Evolutionary conservation across 2,113 vertebrate species (phyloP).

Genomic region (Reinhardtius hippoglossoides): DNA sequence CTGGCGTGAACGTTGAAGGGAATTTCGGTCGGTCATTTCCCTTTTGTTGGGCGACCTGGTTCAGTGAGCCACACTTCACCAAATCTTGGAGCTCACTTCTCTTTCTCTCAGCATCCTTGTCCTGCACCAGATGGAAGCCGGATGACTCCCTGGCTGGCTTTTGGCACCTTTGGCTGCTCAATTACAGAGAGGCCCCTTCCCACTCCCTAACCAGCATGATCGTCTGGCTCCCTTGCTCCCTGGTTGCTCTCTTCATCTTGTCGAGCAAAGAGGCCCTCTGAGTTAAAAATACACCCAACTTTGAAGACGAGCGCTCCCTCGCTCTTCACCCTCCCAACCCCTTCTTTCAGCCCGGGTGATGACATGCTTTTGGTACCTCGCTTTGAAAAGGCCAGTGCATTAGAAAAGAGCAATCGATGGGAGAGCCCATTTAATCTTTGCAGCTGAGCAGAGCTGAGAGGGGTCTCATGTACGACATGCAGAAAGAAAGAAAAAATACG

Average conservation of each 20-base stretch:
- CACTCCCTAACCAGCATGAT: slow-evolving; percentile 53
- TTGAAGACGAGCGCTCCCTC: slow-evolving; percentile 35
- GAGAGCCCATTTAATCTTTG: slow-evolving; percentile 74
- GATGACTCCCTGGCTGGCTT: slow-evolving; percentile 54
- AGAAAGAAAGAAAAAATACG: slow-evolving; percentile 24
- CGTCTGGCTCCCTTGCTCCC: slow-evolving; percentile 41
- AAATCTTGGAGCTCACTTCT: slow-evolving; percentile 21
- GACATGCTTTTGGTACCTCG: slow-evolving; percentile 60
- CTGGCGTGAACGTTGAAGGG: slow-evolving; percentile 11
- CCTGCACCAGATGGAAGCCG: slow-evolving; percentile 60
- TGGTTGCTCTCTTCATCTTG: slow-evolving; percentile 45
- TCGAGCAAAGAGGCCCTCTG: slow-evolving; percentile 41
- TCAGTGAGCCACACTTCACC: neutral
- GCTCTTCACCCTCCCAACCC: slow-evolving; percentile 32
- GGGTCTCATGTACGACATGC: slow-evolving; percentile 41
- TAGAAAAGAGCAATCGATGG: slow-evolving; percentile 77
- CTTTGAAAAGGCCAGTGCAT: slow-evolving; percentile 65
- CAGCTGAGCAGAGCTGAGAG: slow-evolving; percentile 55
- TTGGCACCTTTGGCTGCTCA: slow-evolving; percentile 40
- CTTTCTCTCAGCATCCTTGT: slow-evolving; percentile 29
- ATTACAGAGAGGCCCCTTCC: slow-evolving; percentile 44
- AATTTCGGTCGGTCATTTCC: slow-evolving; percentile 20
- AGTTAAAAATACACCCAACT: slow-evolving; percentile 53
- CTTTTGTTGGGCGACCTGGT: slow-evolving; percentile 32
- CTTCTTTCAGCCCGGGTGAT: slow-evolving; percentile 52